A percentile compares a stretch with the other conserved stretches of the same genome.
Conservation (phyloP, 2,888 invertebrate species). For the Corbicula japonica region DNA sequence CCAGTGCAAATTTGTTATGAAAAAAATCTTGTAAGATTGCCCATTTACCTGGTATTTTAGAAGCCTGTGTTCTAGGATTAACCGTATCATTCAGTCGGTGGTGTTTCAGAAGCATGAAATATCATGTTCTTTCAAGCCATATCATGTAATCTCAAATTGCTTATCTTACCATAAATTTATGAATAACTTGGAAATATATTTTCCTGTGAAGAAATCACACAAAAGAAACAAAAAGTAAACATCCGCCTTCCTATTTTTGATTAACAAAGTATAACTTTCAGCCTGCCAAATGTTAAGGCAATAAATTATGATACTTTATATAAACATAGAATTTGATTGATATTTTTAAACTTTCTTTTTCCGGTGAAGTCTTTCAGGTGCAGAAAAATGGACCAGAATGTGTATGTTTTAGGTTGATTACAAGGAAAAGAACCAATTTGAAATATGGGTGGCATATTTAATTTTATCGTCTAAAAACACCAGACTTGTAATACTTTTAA, state of each 20-base stretch:
- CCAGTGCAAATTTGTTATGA: too few relatives aligned
- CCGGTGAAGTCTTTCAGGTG: too few relatives aligned
- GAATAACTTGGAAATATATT: constrained; percentile 34
- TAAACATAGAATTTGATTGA: constrained; percentile 41
- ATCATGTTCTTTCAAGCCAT: constrained; percentile 37
- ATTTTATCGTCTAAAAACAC: too few relatives aligned
- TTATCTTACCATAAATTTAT: constrained; percentile 43
- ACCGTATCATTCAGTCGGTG: constrained; percentile 26
- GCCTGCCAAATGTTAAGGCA: constrained; percentile 48
- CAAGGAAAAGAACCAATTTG: too few relatives aligned
- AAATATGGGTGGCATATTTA: too few relatives aligned
- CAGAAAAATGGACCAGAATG: too few relatives aligned
- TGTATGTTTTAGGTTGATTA: too few relatives aligned
- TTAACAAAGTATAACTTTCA: constrained; percentile 51
- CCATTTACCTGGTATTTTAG: too few relatives aligned
- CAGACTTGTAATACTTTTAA: too few relatives aligned
- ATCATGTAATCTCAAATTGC: constrained; percentile 30
- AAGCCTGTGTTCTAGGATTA: constrained; percentile 21
- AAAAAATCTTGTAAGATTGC: too few relatives aligned
- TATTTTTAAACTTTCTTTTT: too few relatives aligned
- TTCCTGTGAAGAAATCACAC: constrained; percentile 31
- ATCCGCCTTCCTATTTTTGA: constrained; percentile 47
- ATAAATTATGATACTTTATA: constrained; percentile 56
- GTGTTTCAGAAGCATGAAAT: constrained; percentile 36
- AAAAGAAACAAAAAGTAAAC: constrained; percentile 54